Conservation (phyloP, 35 echinoderm and acorn worm genomes). For the Apostichopus parvimensis region DNA sequence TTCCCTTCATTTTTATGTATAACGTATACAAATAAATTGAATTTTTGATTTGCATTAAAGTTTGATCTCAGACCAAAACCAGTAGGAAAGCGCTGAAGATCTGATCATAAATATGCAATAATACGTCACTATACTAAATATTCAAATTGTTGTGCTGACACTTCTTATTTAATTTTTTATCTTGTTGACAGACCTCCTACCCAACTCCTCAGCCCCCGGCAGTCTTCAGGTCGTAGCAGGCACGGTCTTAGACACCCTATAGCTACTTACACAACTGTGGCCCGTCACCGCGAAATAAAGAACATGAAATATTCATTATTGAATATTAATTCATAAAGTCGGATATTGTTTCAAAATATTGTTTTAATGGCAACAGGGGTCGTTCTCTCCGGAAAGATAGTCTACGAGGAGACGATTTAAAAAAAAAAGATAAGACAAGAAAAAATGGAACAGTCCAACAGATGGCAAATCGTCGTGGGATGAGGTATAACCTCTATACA, state of each 20-base stretch:
- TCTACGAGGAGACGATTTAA: background rate
- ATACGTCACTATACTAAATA: background rate
- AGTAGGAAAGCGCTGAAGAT: no score
- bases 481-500: background rate
- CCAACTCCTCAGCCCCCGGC: background rate
- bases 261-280: background rate
- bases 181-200: background rate
- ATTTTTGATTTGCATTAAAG: no score
- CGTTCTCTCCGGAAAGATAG: background rate
- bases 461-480: background rate
- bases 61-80: no score
- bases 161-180: background rate
- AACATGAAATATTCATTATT: background rate
- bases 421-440: background rate
- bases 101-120: constrained; percentile 1
- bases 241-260: background rate
- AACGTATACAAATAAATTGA: no score
- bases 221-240: no score
- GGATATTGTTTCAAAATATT: background rate
- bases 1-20: no score
- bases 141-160: background rate
- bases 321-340: background rate
- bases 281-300: background rate
- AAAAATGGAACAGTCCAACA: constrained; percentile 18
- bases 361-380: constrained; percentile 8